phyloP scores from a whole-genome alignment of 2,113 vertebrate species.

The Bos javanicus region DNA sequence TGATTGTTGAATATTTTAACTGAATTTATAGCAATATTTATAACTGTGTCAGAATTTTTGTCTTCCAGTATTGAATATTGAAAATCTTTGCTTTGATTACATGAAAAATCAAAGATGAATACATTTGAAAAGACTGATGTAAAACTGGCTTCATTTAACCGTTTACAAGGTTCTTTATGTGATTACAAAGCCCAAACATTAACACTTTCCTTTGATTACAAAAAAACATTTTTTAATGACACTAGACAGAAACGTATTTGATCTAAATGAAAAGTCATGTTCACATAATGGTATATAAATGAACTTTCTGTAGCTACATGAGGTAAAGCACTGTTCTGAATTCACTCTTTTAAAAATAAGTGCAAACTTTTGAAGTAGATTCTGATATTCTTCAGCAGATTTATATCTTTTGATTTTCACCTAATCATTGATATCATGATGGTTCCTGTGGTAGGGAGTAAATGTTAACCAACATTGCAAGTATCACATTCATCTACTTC shows the following conservation, averaged over 20 bases:
- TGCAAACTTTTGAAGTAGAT: not conserved
- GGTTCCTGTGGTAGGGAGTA: not conserved
- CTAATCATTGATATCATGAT: not conserved
- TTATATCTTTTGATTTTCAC: not conserved
- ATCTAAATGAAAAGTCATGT: slow-evolving; percentile 25
- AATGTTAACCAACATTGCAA: not conserved
- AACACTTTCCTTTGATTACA: not conserved
- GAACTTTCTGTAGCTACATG: not conserved
- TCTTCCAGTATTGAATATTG: not conserved
- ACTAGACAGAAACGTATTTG: not conserved
- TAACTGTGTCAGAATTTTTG: not conserved
- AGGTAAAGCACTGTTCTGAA: not conserved
- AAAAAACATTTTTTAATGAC: not conserved
- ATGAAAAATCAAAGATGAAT: not conserved
- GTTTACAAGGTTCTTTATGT: not conserved
- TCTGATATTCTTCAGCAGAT: not conserved
- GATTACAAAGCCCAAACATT: not conserved
- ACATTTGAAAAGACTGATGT: not conserved
- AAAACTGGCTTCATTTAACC: slow-evolving; percentile 16
- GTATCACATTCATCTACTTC: not conserved
- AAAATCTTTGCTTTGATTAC: not conserved
- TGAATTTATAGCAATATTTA: slow-evolving; percentile 14
- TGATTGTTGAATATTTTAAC: not conserved
- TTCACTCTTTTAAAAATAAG: not conserved
- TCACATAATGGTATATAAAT: not conserved